Evolutionary conservation across 2,888 invertebrate genomes (phyloP), one percentile per base, ranked within the genome.

Genomic region (Antheraea assamensis): DNA sequence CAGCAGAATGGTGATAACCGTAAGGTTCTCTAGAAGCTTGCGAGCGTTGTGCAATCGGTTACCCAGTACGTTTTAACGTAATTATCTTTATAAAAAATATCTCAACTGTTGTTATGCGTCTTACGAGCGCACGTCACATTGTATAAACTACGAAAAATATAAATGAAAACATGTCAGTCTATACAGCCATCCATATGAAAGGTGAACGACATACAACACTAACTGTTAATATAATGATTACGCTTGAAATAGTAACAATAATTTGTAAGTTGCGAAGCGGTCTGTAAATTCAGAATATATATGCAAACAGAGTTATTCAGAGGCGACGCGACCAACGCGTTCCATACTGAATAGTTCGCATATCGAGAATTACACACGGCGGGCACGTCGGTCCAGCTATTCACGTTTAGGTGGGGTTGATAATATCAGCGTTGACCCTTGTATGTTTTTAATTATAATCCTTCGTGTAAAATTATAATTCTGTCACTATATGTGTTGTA

Each of bases 291-390:
- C 35, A 31, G 68, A 35, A 35, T 68, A 68, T 68, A 68, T 35
- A 68, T 66, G 64, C 61, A 61, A 15, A 61, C 27, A 17, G 19
- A 68, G 68, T n/a, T 24, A 68, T 68, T 31, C 35, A 68, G 47
- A 55, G 68, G 72, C 52, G 72, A 55, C 55, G 42, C 21, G 52
- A 55, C 21, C 70, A 21, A 27, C 21, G 58, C 68, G 35, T 70
- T 55, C 70, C 73, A 70, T 52, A 24, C 68, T 52, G 55, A 70
- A 73, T 73, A 55, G 68, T 52, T 73, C 72, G 74, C 72, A 73
- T 74, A 74, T 71, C 52, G 68, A 42, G 74, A 78, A 70, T 73
- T 74, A 76, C 76, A 73, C 75, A 73, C 72, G 74, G 75, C 75
- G 64, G 35, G 31, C 58, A 31, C 35, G 72, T 47, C 42, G 42